Evolutionary conservation across 2,113 vertebrate species (phyloP), one percentile per base, ranked within the genome.

Genomic region (Carassius carassius): DNA sequence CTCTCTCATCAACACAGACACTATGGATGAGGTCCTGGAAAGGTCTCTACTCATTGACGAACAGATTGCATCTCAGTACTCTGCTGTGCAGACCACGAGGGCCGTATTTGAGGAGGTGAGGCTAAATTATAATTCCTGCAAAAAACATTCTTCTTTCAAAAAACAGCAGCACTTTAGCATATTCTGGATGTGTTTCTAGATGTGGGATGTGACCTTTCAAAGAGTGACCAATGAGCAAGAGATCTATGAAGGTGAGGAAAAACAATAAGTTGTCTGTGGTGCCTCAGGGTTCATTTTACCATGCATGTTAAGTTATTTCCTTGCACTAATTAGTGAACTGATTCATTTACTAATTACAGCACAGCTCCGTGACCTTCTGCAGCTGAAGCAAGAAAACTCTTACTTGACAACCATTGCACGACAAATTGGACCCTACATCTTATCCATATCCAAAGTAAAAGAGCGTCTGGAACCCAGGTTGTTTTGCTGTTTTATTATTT

Each of bases 361-460:
- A 54, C 98, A 99, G 92, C 96, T 99, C 67, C 95, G 96, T 0
- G 97, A 98, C 92, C 93, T 99, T 63, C 92, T 96, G 91, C 96
- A 96, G 93, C 95, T 98, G 84, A 96, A 95, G 88, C 96, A 98
- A 90, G 97, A 98, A 92, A 99, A 99, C 90, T 93, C 91, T 77
- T 97, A 94, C 89, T 90, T 99, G 84, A 96, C 94, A 79, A 96
- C 95, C 37, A 96, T 99, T 87, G 91, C 97, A 90, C 94, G 93
- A 86, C 98, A 99, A 91, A 98, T 98, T 16, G 96, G 93, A 0
- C 98, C 97, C 14, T 99, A 98, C 3, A 93, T 98, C 84, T 92
- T 94, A 80, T 99, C 97, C 84, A 98, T 99, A 0, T 96, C 97
- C 86, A 98, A 97, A 89, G 98, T 99, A 87, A 97, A 97, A 89